Percentiles rank a stretch among this genome's conserved stretches.
Conservation (phyloP, 2,888 invertebrate species). For the Thysanoteuthis rhombus region DNA sequence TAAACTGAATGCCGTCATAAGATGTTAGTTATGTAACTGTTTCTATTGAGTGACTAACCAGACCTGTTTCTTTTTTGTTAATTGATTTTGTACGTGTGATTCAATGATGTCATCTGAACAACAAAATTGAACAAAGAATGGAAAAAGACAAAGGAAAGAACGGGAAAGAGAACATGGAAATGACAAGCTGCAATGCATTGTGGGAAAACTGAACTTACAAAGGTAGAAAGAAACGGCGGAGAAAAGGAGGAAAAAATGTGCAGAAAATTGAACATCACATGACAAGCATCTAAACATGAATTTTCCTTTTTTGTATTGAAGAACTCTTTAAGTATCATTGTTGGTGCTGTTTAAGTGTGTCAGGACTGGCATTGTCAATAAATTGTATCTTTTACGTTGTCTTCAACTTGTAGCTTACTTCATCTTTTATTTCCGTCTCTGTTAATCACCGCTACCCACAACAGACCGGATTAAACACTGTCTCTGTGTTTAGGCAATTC, state of each 20-base stretch:
- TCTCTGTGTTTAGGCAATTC: too few relatives aligned
- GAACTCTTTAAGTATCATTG: background rate
- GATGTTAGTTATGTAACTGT: too few relatives aligned
- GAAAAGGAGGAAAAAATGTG: background rate
- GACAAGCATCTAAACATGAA: background rate
- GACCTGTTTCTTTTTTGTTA: background rate
- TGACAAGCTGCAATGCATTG: background rate
- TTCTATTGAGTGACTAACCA: too few relatives aligned
- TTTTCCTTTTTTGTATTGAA: background rate
- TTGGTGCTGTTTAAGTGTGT: background rate
- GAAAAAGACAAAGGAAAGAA: background rate
- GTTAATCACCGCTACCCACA: too few relatives aligned
- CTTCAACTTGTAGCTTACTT: background rate
- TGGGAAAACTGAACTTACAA: background rate
- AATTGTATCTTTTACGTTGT: background rate
- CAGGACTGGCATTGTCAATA: background rate
- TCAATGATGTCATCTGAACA: background rate
- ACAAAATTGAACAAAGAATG: background rate
- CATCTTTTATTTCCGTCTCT: background rate
- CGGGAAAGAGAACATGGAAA: background rate
- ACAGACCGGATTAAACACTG: too few relatives aligned
- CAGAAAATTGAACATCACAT: background rate
- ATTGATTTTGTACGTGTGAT: background rate
- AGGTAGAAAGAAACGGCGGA: background rate
- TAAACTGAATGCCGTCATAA: too few relatives aligned